These are phyloP conservation scores for Syngnathus rostellatus DNA, from an alignment of 2,797 vertebrate genomes.

Conservation along the genomic window DNA sequence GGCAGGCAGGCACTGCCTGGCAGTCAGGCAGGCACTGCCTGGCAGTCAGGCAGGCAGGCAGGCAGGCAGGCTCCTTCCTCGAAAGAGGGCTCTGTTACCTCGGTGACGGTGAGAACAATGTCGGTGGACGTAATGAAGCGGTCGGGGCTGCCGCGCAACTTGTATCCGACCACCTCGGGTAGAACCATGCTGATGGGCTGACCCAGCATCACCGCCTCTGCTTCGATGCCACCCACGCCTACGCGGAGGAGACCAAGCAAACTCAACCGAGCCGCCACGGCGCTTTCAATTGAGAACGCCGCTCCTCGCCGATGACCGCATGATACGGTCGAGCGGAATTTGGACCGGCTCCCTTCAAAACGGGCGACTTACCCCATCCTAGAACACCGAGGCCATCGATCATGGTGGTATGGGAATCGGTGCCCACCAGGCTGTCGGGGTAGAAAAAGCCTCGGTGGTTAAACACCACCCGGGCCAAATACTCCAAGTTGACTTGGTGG, in stretches of 20 bases:
- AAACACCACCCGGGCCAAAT: constrained; percentile 91
- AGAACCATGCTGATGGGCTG: constrained; percentile 98
- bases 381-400: constrained; percentile 92
- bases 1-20: too few species aligned
- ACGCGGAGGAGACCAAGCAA: not conserved
- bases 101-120: constrained; percentile 95
- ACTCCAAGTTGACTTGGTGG: constrained; percentile 97
- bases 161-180: constrained; percentile 92
- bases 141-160: constrained; percentile 74
- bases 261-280: too few species aligned
- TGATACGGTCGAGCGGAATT: too few species aligned
- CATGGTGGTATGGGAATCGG: constrained; percentile 98
- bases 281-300: too few species aligned
- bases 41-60: too few species aligned
- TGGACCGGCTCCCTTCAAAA: too few species aligned
- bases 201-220: constrained; percentile 96
- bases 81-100: constrained; percentile 67
- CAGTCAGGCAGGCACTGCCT: too few species aligned
- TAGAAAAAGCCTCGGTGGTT: constrained; percentile 82
- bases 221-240: constrained; percentile 98
- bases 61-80: too few species aligned
- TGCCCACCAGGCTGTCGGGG: constrained; percentile 95
- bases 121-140: constrained; percentile 91
- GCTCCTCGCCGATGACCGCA: too few species aligned
- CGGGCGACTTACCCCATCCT: constrained; percentile 83